These are phyloP conservation scores for Gadus macrocephalus DNA, from an alignment of 2,113 vertebrate species.

Conservation along the genomic window DNA sequence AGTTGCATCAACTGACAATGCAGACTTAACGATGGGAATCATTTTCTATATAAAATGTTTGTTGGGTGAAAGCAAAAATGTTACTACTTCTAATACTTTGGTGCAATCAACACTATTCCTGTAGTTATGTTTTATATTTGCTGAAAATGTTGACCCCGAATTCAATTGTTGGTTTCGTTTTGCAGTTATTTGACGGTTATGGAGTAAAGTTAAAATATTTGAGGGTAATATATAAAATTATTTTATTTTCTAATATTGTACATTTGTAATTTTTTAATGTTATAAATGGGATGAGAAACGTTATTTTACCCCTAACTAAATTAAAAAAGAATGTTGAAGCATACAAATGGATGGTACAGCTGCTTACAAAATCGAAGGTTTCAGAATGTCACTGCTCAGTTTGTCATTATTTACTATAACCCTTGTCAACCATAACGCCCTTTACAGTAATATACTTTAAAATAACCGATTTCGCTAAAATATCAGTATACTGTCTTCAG, in stretches of 20 bases:
- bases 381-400: slow-evolving; percentile 12
- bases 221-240: slow-evolving; percentile 63
- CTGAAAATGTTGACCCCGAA: slow-evolving; percentile 14
- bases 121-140: slow-evolving; percentile 56
- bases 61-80: slow-evolving; percentile 42
- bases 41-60: slow-evolving; percentile 32
- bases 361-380: slow-evolving; percentile 6
- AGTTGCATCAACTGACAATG: slow-evolving; percentile 44
- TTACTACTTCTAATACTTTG: slow-evolving; percentile 42
- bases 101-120: slow-evolving; percentile 46
- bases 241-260: slow-evolving; percentile 50
- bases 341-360: slow-evolving; percentile 12
- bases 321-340: slow-evolving; percentile 9
- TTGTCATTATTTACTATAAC: slow-evolving; percentile 14
- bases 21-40: slow-evolving; percentile 34
- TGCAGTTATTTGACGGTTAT: slow-evolving; percentile 38
- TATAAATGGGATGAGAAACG: slow-evolving; percentile 36
- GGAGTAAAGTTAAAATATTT: slow-evolving; percentile 47
- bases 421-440: slow-evolving; percentile 12
- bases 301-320: slow-evolving; percentile 23
- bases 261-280: slow-evolving; percentile 36
- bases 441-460: slow-evolving; percentile 28
- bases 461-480: slow-evolving; percentile 5
- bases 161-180: slow-evolving; percentile 33
- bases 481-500: slow-evolving; percentile 29